Base-by-base conservation (phyloP, 2,113 vertebrate genomes). In the Salvator merianae region DNA sequence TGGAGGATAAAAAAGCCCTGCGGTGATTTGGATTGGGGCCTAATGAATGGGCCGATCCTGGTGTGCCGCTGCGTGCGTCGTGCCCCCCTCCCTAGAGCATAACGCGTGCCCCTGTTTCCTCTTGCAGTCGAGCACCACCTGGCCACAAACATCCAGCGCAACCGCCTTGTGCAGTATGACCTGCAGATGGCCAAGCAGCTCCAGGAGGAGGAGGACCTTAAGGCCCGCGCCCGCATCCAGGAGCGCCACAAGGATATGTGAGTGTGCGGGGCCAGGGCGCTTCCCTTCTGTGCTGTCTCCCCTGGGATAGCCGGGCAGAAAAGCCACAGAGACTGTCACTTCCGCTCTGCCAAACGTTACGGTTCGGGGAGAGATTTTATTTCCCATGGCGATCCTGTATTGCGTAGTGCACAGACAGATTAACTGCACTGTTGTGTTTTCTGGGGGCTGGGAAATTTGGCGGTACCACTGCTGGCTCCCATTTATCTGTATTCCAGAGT, bases 81-180 rank as follows among this genome's bases (percentile, higher is more conserved):
- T 63, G 34, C 26, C 1, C 36, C n/a, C 34, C 0, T 0, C 22
- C 53, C 84, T 28, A 32, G 43, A 47, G 43, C 43, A 40, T 10
- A 0, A 75, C 30, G 79, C 88, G 38, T 86, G 77, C 71, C 76
- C 90, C 22, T 76, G 38, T 86, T 91, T 83, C 90, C 87, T 84
- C 91, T 62, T 36, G 30, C 93, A 99, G 99, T 99, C 81, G 99
- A 99, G 88, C 98, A 97, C 95, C 99, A 99, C 89, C 96, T 99
- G 95, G 98, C 99, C 2, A 98, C 98, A 40, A 99, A 99, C 0
- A 88, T 99, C 94, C 97, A 99, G 81, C 97, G 98, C 88, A 99
- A 95, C 94, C 98, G 98, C 38, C 95, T 99, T 91, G 99, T 98
- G 75, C 96, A 99, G 88, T 96, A 97, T 90, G 99, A 99, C 92